phyloP scores from a whole-genome alignment of 2,888 invertebrate genomes.

The Eugnorisma glareosa region DNA sequence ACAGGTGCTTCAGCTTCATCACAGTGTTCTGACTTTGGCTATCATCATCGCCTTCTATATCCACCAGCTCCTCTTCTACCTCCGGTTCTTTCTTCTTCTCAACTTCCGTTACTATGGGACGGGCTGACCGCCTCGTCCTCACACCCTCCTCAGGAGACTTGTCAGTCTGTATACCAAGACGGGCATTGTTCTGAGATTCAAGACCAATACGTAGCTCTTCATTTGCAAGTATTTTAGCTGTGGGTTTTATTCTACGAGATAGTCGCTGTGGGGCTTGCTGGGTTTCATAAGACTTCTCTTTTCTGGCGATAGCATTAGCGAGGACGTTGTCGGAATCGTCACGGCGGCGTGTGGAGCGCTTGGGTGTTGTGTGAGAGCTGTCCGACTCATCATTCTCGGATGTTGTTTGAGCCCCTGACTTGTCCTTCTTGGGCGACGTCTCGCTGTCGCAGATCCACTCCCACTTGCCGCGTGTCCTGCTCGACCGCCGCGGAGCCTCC shows the following conservation, averaged over 20 bases:
- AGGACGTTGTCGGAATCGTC: conserved; percentile 92
- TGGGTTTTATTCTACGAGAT: conserved; percentile 92
- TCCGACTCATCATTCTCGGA: conserved; percentile 86
- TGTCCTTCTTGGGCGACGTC: conserved; percentile 78
- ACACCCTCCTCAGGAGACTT: conserved; percentile 83
- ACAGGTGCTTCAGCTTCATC: conserved; percentile 90
- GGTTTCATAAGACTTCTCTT: conserved; percentile 92
- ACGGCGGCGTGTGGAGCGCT: conserved; percentile 92
- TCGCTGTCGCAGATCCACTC: conserved; percentile 84
- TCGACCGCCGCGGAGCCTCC: conserved; percentile 82
- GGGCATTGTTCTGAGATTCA: conserved; percentile 90
- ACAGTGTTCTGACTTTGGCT: conserved; percentile 85
- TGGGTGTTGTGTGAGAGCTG: conserved; percentile 84
- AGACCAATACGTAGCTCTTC: conserved; percentile 91
- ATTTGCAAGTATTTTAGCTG: conserved; percentile 92
- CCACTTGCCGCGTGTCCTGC: conserved; percentile 81
- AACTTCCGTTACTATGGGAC: conserved; percentile 61
- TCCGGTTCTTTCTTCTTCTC: conserved; percentile 66
- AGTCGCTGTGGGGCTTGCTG: conserved; percentile 79
- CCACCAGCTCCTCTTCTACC: conserved; percentile 67
- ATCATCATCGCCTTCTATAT: conserved; percentile 69
- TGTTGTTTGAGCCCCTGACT: conserved; percentile 73
- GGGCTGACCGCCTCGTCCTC: conserved; percentile 80
- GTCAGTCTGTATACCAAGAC: conserved; percentile 84
- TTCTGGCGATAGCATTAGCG: conserved; percentile 93